Percentiles rank a stretch among this genome's conserved stretches.
phyloP scores from a whole-genome alignment of 1,140 invertebrate species.

The Stegodyphus mimosarum region DNA sequence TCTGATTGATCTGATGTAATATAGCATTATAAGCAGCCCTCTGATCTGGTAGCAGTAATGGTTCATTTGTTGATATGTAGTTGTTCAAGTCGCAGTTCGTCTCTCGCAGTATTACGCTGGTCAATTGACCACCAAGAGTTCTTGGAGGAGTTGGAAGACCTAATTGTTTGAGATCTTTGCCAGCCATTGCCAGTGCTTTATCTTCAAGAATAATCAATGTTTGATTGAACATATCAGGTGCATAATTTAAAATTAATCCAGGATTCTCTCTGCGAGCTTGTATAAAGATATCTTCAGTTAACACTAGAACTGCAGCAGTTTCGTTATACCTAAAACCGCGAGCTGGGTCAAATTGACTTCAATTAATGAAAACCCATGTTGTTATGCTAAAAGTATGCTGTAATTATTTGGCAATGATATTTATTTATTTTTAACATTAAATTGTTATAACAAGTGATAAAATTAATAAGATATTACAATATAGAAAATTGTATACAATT shows the following conservation, averaged over 20 bases:
- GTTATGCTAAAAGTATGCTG: no score
- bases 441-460: no score
- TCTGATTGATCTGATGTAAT: neutral
- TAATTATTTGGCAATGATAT: no score
- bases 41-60: neutral
- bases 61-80: neutral
- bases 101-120: neutral
- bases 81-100: neutral
- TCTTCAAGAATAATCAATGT: constrained; percentile 46
- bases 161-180: neutral
- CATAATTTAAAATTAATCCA: no score
- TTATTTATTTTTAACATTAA: no score
- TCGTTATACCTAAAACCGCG: no score
- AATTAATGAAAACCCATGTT: no score
- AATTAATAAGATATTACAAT: no score
- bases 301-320: no score
- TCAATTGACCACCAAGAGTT: neutral
- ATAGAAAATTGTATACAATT: no score
- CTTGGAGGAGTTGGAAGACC: neutral
- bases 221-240: no score
- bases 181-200: constrained; percentile 17
- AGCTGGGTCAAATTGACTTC: no score
- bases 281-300: neutral
- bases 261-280: neutral
- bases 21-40: neutral